These are phyloP conservation scores for Sitta europaea DNA, from an alignment of 2,113 vertebrate genomes.

Conservation along the genomic window DNA sequence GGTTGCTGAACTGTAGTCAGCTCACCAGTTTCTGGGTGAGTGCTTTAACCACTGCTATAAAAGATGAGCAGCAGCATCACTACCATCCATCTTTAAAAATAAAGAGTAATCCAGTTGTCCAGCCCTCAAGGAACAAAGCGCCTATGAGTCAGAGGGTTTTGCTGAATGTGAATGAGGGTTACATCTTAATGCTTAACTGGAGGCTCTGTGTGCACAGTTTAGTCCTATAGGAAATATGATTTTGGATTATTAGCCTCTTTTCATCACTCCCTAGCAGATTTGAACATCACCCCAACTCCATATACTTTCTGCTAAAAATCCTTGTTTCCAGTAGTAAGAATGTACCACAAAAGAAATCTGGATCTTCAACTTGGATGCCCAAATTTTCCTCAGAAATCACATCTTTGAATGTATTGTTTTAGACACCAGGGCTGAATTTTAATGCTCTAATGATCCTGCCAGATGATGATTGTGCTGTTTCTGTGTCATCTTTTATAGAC, in stretches of 20 bases:
- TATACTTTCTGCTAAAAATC: neutral
- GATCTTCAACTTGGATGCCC: neutral
- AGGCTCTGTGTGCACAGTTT: neutral
- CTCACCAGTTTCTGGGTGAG: slow-evolving; percentile 50
- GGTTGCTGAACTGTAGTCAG: slow-evolving; percentile 1
- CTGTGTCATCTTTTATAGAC: neutral
- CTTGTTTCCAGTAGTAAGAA: neutral
- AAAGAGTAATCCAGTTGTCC: slow-evolving; percentile 43
- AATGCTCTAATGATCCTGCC: neutral
- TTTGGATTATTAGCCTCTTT: neutral
- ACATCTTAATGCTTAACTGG: neutral
- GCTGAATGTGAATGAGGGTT: neutral
- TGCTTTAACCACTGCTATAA: slow-evolving; percentile 52
- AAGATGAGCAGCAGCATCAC: slow-evolving; percentile 44
- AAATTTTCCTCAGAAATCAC: neutral
- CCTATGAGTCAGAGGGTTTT: slow-evolving; percentile 8
- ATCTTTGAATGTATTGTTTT: neutral
- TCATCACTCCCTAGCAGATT: neutral
- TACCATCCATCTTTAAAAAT: slow-evolving; percentile 55
- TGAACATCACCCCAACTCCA: neutral
- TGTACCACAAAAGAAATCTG: neutral
- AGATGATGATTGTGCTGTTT: neutral
- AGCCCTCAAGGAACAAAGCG: neutral
- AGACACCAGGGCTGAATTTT: neutral
- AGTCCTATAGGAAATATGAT: neutral